Evolutionary conservation across 2,113 vertebrate species (phyloP).

Genomic region (Microtus ochrogaster): DNA sequence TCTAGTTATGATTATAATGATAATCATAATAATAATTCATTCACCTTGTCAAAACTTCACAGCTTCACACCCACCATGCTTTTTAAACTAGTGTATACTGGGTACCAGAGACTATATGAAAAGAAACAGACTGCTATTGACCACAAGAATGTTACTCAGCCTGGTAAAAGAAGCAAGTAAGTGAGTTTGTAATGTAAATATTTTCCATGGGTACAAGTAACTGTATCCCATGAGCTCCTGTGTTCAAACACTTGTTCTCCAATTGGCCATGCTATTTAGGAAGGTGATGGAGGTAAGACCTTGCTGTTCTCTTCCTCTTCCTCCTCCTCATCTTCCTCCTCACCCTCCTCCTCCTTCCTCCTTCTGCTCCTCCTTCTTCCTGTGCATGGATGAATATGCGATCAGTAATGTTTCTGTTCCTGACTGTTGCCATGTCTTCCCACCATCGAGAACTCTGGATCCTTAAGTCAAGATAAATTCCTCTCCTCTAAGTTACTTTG

Average conservation of each 20-base stretch:
- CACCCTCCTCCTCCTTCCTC: not conserved
- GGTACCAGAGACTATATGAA: not conserved
- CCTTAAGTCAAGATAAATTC: not conserved
- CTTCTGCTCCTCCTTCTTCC: not conserved
- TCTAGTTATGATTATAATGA: slow-evolving; percentile 44
- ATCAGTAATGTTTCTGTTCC: not conserved
- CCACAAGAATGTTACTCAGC: not conserved
- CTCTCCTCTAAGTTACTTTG: not conserved
- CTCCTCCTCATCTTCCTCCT: not conserved
- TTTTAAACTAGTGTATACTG: not conserved
- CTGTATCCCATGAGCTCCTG: not conserved
- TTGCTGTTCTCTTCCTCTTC: not conserved
- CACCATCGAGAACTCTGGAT: not conserved
- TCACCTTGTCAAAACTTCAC: not conserved
- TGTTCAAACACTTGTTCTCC: not conserved
- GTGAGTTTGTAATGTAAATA: not conserved
- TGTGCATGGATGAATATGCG: not conserved
- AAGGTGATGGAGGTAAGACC: not conserved
- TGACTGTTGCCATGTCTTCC: not conserved
- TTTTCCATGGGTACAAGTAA: not conserved
- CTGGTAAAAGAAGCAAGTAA: not conserved
- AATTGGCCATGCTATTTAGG: not conserved
- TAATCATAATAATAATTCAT: not conserved
- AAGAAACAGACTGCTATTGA: not conserved
- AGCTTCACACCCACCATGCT: not conserved